These are phyloP conservation scores for Tipula vernalis DNA, from an alignment of 2,888 invertebrate species.

Conservation along the genomic window DNA sequence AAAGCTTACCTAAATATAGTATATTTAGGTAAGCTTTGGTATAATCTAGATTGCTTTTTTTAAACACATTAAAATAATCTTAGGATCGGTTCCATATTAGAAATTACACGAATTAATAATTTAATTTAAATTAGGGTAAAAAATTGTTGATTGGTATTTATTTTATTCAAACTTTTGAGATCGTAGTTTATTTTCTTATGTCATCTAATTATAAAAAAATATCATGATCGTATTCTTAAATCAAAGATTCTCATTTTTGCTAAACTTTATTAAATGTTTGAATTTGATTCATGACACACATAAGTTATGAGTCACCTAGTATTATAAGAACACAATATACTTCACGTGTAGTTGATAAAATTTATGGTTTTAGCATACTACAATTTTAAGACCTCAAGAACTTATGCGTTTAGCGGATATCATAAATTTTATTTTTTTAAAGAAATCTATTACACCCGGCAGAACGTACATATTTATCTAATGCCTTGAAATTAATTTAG, in stretches of 20 bases:
- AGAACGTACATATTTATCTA: not conserved
- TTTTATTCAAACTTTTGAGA: no score
- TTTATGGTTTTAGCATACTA: not conserved
- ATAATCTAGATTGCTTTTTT: no score
- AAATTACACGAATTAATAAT: no score
- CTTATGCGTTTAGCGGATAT: not conserved
- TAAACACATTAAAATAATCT: no score
- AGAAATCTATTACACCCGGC: not conserved
- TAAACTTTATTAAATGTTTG: not conserved
- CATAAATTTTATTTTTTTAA: not conserved
- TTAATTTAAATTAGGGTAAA: no score
- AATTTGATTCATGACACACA: no score
- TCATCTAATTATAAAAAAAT: not conserved
- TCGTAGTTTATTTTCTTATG: no score
- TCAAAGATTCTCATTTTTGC: no score
- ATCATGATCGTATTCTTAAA: not conserved
- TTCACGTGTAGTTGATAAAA: not conserved
- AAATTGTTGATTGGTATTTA: no score
- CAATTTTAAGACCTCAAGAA: not conserved
- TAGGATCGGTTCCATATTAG: no score
- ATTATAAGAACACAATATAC: not conserved
- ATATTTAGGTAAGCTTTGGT: no score
- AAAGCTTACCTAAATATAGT: no score
- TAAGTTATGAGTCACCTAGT: not conserved
- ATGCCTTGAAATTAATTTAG: not conserved